Evolutionary conservation across 2,113 vertebrate genomes (phyloP).

Genomic region (Columbina picui): DNA sequence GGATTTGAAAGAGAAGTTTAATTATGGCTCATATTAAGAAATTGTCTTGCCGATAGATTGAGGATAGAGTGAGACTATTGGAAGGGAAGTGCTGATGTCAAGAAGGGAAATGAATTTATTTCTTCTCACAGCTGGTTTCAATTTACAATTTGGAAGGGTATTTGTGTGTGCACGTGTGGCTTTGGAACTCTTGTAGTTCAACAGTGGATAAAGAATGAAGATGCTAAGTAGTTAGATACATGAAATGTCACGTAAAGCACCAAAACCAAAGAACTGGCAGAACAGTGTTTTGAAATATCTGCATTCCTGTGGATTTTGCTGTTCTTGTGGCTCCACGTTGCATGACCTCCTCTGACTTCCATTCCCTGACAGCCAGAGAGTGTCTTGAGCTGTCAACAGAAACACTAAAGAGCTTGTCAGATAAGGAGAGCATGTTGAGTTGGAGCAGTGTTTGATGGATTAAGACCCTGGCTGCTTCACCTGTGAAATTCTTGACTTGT

Average conservation of each 20-base stretch:
- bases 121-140: background rate
- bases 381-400: conserved; percentile 33
- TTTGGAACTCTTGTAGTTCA: background rate
- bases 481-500: conserved; percentile 29
- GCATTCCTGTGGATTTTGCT: background rate
- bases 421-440: conserved; percentile 18
- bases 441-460: conserved; percentile 38
- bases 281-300: background rate
- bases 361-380: background rate
- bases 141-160: background rate
- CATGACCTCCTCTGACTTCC: background rate
- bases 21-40: background rate
- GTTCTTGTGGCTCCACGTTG: background rate
- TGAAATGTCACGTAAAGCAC: background rate
- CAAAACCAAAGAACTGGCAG: background rate
- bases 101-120: background rate
- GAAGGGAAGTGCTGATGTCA: background rate
- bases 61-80: background rate
- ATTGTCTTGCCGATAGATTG: background rate
- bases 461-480: conserved; percentile 45
- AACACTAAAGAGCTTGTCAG: conserved; percentile 56
- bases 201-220: background rate
- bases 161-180: background rate
- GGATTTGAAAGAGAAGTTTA: background rate
- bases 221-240: background rate